A percentile compares a stretch with the other conserved stretches of the same genome.
These are phyloP conservation scores for Oceanites oceanicus DNA, from an alignment of 2,113 vertebrate genomes.

Conservation along the genomic window DNA sequence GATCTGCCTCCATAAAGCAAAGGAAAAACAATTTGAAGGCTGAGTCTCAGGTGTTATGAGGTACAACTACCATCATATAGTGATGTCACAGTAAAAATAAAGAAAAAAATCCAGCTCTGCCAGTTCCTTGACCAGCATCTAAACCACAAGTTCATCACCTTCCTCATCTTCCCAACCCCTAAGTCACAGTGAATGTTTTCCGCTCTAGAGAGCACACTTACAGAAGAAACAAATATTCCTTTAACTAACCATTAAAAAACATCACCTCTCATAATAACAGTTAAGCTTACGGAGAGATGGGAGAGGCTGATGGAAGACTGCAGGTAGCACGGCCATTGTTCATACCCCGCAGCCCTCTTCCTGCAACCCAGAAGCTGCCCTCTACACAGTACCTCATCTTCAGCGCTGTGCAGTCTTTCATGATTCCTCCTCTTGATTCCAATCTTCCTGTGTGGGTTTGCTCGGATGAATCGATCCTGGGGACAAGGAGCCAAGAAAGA, in stretches of 20 bases:
- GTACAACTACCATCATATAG: neutral
- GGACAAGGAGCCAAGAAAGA: neutral
- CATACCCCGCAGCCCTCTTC: neutral
- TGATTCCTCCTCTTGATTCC: neutral
- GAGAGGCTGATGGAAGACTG: neutral
- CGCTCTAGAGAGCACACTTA: neutral
- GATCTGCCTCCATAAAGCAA: neutral
- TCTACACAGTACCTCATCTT: neutral
- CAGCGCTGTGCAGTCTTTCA: rapidly evolving
- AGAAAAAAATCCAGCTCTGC: conserved; percentile 36
- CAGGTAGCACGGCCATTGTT: rapidly evolving
- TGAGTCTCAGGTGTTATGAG: neutral
- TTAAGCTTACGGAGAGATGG: neutral
- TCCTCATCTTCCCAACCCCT: neutral
- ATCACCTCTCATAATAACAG: neutral
- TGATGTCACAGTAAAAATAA: neutral
- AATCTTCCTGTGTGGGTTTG: neutral
- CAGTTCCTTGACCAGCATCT: neutral
- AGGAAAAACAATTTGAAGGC: neutral
- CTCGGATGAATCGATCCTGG: neutral
- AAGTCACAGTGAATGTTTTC: neutral
- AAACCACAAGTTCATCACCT: neutral
- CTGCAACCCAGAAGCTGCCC: neutral
- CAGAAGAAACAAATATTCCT: neutral
- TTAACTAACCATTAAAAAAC: neutral